Evolutionary conservation across 35 echinoderm and acorn worm genomes (phyloP), one percentile per base, ranked within the genome.

Genomic region (Ophiothrix spiculata): DNA sequence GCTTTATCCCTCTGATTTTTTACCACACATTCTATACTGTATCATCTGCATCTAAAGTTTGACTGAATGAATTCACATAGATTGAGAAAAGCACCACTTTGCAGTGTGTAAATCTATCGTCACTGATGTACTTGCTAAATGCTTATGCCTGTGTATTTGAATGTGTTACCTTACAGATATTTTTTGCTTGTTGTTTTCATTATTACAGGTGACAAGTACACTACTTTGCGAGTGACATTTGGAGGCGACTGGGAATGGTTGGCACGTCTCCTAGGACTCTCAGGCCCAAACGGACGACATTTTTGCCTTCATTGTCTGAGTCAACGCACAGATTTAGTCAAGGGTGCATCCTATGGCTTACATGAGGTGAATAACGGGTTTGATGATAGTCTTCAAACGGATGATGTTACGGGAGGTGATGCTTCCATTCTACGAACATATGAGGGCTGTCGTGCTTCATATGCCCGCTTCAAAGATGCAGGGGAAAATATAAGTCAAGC

Each of bases 171-270:
- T 49, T 49, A 49, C 42, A 49, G 6, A 6, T 49, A 10, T 19
- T 49, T 49, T 49, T 49, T 49, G n/a, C n/a, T 19, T 49, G 6
- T 49, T 49, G 19, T 49, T 49, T 49, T 49, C 6, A 49, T n/a
- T n/a, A n/a, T 19, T 19, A 49, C 42, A 49, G 42, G 42, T 49
- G 42, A 6, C 42, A 49, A 49, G 42, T 49, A 49, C 42, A 49
- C 6, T 6, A 49, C 6, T 10, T 49, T 49, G 19, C 6, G 42
- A 37, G 31, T 31, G 1, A 79, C 77, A 36, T 37, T 21, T 21
- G 35, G 35, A 35, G 77, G 29, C 2, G 35, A 79, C n/a, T 79
- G 77, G 77, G 77, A 79, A 79, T 79, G 77, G 77, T 35, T 79
- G 19, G 77, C 77, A 16, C 32, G 37, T 35, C 16, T 34, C 15